Percentiles rank a stretch among this genome's conserved stretches.
Evolutionary conservation across 2,113 vertebrate genomes (phyloP).

Genomic region (Electrona antarctica): DNA sequence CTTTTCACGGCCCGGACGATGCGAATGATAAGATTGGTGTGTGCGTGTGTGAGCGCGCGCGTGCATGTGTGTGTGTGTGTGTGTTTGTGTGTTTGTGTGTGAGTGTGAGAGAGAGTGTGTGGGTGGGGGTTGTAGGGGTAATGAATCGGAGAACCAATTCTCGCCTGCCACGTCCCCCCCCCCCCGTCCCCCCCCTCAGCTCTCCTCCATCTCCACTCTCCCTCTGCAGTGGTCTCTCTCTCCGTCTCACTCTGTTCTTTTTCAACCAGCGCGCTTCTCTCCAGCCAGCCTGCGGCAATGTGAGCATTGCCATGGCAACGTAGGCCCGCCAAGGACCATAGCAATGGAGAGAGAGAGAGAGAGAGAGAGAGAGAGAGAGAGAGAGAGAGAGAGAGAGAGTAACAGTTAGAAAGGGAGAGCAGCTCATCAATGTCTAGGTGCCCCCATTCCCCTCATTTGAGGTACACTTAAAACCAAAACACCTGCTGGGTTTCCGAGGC

Average conservation of each 20-base stretch:
- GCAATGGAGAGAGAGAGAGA: constrained; percentile 40
- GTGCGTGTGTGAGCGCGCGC: background rate
- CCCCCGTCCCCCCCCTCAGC: background rate
- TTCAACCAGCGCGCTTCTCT: constrained; percentile 64
- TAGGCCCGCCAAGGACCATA: constrained; percentile 58
- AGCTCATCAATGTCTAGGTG: constrained; percentile 59
- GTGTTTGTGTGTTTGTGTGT: no score
- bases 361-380: constrained; percentile 23
- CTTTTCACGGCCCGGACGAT: constrained; percentile 50
- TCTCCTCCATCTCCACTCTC: background rate
- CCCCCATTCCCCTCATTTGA: constrained; percentile 9
- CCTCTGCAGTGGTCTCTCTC: background rate
- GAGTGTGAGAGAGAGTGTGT: no score
- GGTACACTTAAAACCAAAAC: background rate
- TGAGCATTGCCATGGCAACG: constrained; percentile 70
- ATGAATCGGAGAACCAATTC: constrained; percentile 68
- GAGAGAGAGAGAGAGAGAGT: constrained; percentile 15
- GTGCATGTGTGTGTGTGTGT: background rate
- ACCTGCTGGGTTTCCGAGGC: background rate
- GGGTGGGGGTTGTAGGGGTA: constrained; percentile 41
- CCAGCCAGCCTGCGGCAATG: constrained; percentile 71
- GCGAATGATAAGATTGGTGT: constrained; percentile 63
- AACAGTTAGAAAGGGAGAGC: constrained; percentile 1
- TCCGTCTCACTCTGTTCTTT: constrained; percentile 41
- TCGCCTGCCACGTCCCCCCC: constrained; percentile 17